Evolutionary conservation across 2,797 vertebrate species (phyloP), one percentile per base, ranked within the genome.

Genomic region (Orientallactaga sibirica): DNA sequence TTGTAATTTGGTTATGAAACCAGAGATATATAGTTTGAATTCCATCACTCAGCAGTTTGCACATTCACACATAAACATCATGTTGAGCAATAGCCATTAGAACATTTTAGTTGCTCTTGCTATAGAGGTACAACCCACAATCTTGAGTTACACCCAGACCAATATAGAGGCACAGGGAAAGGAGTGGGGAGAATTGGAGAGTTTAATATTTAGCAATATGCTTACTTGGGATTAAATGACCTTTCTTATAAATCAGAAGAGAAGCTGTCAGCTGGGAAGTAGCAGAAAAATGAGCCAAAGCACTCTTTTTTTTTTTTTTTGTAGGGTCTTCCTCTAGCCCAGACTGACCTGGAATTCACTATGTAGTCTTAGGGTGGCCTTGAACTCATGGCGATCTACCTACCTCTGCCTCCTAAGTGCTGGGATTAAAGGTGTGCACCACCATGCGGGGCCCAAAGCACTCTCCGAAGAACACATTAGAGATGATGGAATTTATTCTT

Each of bases 211-310:
- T 98, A 98, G 96, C 74, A 97, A 98, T 98, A 94, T 95, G 81
- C 61, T 96, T 97, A 22, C 92, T 97, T 97, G 97, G 96, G 94
- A 98, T 97, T 98, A 97, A 97, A 95, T 97, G 97, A 97, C 97
- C 97, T 98, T 98, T 95, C 91, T 92, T 96, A 92, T 98, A 98
- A 98, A 97, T 98, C 96, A 98, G 94, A 97, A 96, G 92, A 79
- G 90, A 97, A 92, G 85, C 97, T 97, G 83, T 97, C 97, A 97
- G 77, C 91, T 96, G 94, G 86, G 91, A 71, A 87, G 90, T 80
- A 96, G 87, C 43, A 96, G 96, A 93, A 98, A 97, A 97, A 97
- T 96, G 76, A 97, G 88, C 96, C 96, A 94, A 95, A 48, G 33
- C 48, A 5, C 43, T 48, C 43, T 48, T 48, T 48, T 48, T 48